Base-by-base conservation (phyloP, 2,797 vertebrate species). In the Chelon auratus region DNA sequence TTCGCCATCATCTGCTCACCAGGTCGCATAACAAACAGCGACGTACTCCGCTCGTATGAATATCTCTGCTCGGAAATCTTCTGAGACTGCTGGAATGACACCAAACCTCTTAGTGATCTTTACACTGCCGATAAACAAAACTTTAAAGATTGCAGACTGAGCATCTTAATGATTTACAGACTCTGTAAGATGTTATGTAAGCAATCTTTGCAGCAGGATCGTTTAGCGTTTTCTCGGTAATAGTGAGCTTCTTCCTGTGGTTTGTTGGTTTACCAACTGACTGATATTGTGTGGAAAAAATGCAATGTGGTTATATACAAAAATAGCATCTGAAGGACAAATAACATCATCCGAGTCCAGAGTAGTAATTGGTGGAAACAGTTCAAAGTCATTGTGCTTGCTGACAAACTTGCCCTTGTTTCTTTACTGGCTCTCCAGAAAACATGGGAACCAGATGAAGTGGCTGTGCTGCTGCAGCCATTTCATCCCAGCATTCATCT, bases 381-480 rank as follows among this genome's bases (percentile, higher is more conserved):
- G 74, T 86, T 90, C 78, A 89, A 91, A 90, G 89, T 72, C 18
- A 26, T 22, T 64, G 48, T 53, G 64, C 47, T 70, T 22, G 26
- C 74, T 68, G 77, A 90, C 75, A 80, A 87, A 76, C 64, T 40
- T 47, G 52, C 69, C 45, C 55, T 42, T 78, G 81, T 77, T 85
- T 77, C 65, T 84, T 78, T 85, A 66, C 64, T 67, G 60, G 20
- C 77, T 83, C 51, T 82, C 66, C 68, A 68, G 54, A 42, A 90
- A 37, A 89, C 86, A 92, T 89, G 82, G 77, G 62, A 88, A 86
- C 83, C 90, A 91, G 83, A 90, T 90, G 87, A 84, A 33, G 73
- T 13, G 8, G 61, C 62, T 59, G 52, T 0, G 3, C 62, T 71
- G 83, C 55, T 75, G 72, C 65, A 62, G 30, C 30, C 30, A 77